Conservation (phyloP, 1,140 invertebrate species). For the Liolophura sinensis region DNA sequence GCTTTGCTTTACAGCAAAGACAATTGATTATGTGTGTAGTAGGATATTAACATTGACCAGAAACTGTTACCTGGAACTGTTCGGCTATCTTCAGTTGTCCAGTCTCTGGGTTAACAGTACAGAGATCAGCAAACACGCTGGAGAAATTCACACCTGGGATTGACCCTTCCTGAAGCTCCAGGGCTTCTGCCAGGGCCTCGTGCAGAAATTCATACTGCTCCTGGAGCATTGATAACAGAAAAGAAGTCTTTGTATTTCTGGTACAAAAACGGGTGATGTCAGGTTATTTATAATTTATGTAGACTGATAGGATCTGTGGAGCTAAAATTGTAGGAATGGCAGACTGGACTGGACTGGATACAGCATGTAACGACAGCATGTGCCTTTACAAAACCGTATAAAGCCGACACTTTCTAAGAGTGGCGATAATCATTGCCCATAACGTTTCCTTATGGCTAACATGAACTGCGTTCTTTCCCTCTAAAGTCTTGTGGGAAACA, state of each 20-base stretch:
- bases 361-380: too few relatives aligned
- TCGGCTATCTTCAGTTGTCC: constrained; percentile 97
- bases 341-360: too few relatives aligned
- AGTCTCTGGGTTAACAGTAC: constrained; percentile 98
- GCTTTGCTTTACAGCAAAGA: too few relatives aligned
- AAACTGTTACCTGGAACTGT: constrained; percentile 81
- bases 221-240: constrained; percentile 54
- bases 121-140: constrained; percentile 90
- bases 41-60: too few relatives aligned
- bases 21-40: too few relatives aligned
- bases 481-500: not conserved
- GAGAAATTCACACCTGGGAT: constrained; percentile 79
- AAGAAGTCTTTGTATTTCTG: too few relatives aligned
- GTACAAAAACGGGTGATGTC: constrained; percentile 15
- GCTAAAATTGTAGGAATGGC: too few relatives aligned
- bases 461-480: not conserved
- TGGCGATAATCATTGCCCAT: too few relatives aligned
- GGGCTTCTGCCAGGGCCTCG: constrained; percentile 86
- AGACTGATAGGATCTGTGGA: not conserved
- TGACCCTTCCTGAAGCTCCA: constrained; percentile 84
- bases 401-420: not conserved
- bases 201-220: constrained; percentile 98
- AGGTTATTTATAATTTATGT: constrained; percentile 2
- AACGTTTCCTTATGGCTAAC: not conserved
- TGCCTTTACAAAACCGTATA: too few relatives aligned